Base-by-base conservation (phyloP, 2,888 invertebrate genomes). In the Leptinotarsa rubiginosa region DNA sequence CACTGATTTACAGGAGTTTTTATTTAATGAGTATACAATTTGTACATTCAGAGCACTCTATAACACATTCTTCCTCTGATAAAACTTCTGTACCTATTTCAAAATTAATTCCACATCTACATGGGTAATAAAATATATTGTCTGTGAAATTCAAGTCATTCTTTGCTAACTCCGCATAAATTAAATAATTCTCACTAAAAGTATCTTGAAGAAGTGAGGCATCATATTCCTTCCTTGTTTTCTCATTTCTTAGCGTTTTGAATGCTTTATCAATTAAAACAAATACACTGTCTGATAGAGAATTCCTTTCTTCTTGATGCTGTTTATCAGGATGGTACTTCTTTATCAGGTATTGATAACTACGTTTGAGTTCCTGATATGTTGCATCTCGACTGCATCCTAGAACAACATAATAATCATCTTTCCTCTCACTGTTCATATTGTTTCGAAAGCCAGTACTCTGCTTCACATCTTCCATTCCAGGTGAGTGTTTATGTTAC, bases 11-110 rank as follows among this genome's bases (percentile, higher is more conserved):
- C 16, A 50, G 25, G 25, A 31, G 16, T 50, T 13, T 62, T 52
- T 81, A 84, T 77, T 89, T 89, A 66, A 93, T 87, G 81, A 90
- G 86, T 83, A 94, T 91, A 81, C 91, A 90, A 86, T 94, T 92
- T 68, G 94, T 94, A 87, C 95, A 95, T 87, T 94, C 93, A 84
- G 91, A 91, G 88, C 95, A 95, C 80, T 90, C 91, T 80, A 93
- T 89, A 80, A 91, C 85, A 83, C 90, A 88, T 84, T 89, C 89
- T 65, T 83, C 83, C 70, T 87, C 83, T 41, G 81, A 69, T 69
- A 89, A 76, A 74, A 88, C 86, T 31, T 84, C 81, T 79, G 83
- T 84, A 65, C 89, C 82, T 47, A 92, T 86, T 49, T 87, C 81
- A 86, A 93, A 92, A 68, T 87, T 84, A 52, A 92, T 92, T 80